Percentiles rank a stretch among this genome's conserved stretches.
These are phyloP conservation scores for Aphelenchoides fujianensis DNA, from an alignment of 1,140 invertebrate genomes.

Conservation along the genomic window DNA sequence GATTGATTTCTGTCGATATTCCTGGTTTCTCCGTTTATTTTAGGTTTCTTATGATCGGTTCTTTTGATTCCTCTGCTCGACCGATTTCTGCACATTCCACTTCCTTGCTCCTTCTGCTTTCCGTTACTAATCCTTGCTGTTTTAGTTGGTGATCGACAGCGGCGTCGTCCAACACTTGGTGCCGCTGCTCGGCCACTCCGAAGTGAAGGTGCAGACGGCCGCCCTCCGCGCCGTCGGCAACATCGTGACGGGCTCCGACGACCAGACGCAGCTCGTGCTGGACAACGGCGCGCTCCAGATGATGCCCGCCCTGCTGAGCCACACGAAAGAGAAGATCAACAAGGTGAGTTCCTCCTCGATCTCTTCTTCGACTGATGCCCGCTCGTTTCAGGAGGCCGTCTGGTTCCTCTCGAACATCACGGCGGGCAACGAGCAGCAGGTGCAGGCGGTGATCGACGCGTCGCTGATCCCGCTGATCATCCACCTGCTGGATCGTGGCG, in stretches of 20 bases:
- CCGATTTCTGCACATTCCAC: too few species aligned
- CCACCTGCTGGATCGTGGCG: conserved; percentile 80
- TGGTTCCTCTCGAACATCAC: conserved; percentile 99
- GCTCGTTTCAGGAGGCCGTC: conserved; percentile 80
- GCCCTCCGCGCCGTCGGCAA: conserved; percentile 93
- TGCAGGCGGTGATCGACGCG: conserved; percentile 93
- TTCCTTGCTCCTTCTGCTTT: too few species aligned
- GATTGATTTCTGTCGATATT: too few species aligned
- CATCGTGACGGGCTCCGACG: conserved; percentile 97
- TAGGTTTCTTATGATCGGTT: neutral
- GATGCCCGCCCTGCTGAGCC: conserved; percentile 81
- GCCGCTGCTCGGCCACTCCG: conserved; percentile 86
- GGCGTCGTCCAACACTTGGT: conserved; percentile 86
- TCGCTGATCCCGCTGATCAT: conserved; percentile 89
- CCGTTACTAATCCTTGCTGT: neutral
- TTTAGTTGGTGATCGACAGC: conserved; percentile 85
- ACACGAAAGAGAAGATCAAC: conserved; percentile 80
- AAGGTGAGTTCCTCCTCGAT: conserved; percentile 65
- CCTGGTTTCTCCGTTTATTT: too few species aligned
- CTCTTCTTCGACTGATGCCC: neutral
- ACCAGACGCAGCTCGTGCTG: conserved; percentile 91
- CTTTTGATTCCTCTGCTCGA: too few species aligned
- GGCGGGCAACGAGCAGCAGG: conserved; percentile 92
- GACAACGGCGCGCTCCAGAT: conserved; percentile 87
- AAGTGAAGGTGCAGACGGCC: conserved; percentile 94